phyloP scores from a whole-genome alignment of 2,888 invertebrate genomes.

The Ischnura elegans region DNA sequence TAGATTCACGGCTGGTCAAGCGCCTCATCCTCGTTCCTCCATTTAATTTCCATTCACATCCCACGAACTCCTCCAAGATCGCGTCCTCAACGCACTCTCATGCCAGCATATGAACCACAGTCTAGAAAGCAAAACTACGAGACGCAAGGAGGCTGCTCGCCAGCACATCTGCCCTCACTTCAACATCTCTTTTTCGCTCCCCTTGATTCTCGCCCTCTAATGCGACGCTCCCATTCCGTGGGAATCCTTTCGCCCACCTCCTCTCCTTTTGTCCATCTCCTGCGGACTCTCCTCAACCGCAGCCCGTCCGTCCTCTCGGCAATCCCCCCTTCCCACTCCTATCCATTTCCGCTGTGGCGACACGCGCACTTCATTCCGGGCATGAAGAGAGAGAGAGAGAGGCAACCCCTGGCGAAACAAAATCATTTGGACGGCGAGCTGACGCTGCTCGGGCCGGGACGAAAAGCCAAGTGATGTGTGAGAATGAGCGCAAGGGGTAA shows the following conservation, averaged over 20 bases:
- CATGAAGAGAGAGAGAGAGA: background rate
- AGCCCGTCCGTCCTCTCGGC: background rate
- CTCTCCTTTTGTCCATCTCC: background rate
- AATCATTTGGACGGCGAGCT: slow-evolving; percentile 30
- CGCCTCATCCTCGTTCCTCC: too few relatives aligned
- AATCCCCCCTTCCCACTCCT: background rate
- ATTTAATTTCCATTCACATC: too few relatives aligned
- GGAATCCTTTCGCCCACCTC: background rate
- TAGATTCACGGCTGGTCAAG: too few relatives aligned
- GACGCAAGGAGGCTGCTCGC: background rate
- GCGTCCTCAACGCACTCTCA: too few relatives aligned
- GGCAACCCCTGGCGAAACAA: slow-evolving; percentile 3
- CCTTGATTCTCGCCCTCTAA: background rate
- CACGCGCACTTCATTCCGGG: slow-evolving; percentile 50
- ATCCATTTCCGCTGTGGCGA: slow-evolving; percentile 43
- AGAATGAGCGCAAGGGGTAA: background rate
- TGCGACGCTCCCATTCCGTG: background rate
- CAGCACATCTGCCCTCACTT: background rate
- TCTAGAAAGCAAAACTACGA: background rate
- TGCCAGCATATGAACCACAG: background rate
- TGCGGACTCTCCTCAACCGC: background rate
- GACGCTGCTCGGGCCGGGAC: background rate
- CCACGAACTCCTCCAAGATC: too few relatives aligned
- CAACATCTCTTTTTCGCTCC: background rate
- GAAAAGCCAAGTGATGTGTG: background rate